A percentile compares a stretch with the other conserved stretches of the same genome.
Evolutionary conservation across 2,888 invertebrate species (phyloP).

Genomic region (Uropetala carovei): DNA sequence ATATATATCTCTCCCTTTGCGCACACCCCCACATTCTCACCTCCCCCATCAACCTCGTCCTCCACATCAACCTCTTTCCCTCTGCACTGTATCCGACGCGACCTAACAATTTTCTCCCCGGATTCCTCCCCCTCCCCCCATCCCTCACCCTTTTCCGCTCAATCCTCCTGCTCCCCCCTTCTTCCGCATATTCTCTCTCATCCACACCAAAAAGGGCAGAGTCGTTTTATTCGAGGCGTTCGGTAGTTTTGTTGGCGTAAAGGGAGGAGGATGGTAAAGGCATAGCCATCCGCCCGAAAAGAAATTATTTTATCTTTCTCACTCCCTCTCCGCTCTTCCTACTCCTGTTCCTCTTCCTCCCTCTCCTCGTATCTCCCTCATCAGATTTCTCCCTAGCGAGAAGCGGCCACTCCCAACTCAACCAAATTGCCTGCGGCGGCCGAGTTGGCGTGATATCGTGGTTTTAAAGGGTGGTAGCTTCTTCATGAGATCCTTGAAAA

Average conservation of each 20-base stretch:
- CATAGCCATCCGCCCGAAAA: background rate
- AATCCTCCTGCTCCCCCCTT: background rate
- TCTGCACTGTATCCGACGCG: background rate
- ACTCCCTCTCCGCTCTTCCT: background rate
- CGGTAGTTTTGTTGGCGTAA: background rate
- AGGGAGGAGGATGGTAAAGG: background rate
- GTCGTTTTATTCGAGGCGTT: background rate
- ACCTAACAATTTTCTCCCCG: background rate
- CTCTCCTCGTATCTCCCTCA: background rate
- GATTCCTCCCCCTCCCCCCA: background rate
- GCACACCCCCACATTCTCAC: background rate
- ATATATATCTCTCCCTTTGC: background rate
- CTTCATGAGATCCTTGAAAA: background rate
- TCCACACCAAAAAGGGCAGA: conserved; percentile 6
- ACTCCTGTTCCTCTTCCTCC: background rate
- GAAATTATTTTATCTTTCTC: background rate
- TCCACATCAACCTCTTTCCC: too few relatives aligned
- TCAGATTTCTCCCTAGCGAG: background rate
- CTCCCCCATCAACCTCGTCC: background rate
- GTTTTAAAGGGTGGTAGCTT: background rate
- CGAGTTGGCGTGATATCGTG: conserved; percentile 1
- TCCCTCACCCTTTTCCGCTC: too few relatives aligned
- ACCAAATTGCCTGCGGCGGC: conserved; percentile 3
- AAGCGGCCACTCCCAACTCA: background rate
- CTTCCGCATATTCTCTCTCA: background rate